A percentile compares a stretch with the other conserved stretches of the same genome.
phyloP scores from a whole-genome alignment of 2,888 invertebrate species.

The Ligdia adustata region DNA sequence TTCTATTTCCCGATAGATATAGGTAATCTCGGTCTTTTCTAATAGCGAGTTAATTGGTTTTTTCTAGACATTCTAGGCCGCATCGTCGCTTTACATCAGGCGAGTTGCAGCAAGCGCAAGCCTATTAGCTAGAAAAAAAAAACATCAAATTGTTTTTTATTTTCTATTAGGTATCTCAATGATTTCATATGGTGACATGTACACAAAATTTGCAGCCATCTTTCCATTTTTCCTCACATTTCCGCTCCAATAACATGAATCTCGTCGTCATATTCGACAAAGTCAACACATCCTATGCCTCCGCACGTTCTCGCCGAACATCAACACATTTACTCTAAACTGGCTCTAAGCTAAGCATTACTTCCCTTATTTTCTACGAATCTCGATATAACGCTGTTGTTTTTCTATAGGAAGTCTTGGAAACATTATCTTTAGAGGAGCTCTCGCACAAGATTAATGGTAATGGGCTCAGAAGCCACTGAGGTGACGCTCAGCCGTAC shows the following conservation, averaged over 20 bases:
- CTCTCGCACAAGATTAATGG: slow-evolving; percentile 70
- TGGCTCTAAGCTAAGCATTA: slow-evolving; percentile 24
- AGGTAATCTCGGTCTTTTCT: too few relatives aligned
- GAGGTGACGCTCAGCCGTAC: slow-evolving; percentile 59
- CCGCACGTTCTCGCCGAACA: slow-evolving; percentile 21
- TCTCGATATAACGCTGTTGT: slow-evolving; percentile 59
- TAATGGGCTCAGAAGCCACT: slow-evolving; percentile 67
- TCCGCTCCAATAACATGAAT: slow-evolving; percentile 4
- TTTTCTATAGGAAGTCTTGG: slow-evolving; percentile 64
- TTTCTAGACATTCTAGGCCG: too few relatives aligned
- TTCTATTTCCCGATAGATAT: too few relatives aligned
- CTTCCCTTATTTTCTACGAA: slow-evolving; percentile 48
- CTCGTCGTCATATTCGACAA: slow-evolving; percentile 6
- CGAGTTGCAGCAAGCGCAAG: too few relatives aligned
- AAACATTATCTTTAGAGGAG: slow-evolving; percentile 69
- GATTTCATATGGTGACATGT: too few relatives aligned
- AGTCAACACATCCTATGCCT: slow-evolving; percentile 18
- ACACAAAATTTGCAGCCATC: too few relatives aligned
- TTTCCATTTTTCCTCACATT: background rate
- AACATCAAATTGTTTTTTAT: too few relatives aligned
- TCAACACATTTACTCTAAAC: slow-evolving; percentile 33
- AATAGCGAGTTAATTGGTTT: too few relatives aligned
- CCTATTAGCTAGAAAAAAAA: too few relatives aligned
- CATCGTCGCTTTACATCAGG: too few relatives aligned
- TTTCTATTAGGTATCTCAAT: too few relatives aligned